Base-by-base conservation (phyloP, 2,113 vertebrate species). In the Galbula dea region DNA sequence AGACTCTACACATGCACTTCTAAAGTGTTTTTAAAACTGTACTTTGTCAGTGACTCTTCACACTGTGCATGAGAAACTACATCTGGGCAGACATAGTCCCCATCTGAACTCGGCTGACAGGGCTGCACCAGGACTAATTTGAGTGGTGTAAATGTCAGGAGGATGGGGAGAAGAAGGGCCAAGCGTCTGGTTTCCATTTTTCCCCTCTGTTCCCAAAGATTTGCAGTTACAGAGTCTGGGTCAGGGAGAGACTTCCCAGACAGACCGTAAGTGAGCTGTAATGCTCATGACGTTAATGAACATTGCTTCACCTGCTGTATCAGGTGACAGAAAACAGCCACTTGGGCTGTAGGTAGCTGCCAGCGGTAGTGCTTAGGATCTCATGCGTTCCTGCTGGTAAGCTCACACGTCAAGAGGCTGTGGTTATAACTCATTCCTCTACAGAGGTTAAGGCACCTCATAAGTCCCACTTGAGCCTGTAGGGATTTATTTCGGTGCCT, bases 401-500 rank as follows among this genome's bases (percentile, higher is more conserved):
- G 49, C 71, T 61, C 59, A 46, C 37, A 0, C 2, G 7, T 78
- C 90, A 55, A 26, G 91, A 94, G 49, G 55, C 78, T 85, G 67
- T 3, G 77, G 81, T 54, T 41, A 83, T 17, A 84, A 26, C 46
- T 91, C 91, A 57, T 92, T 93, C 72, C 78, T 80, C 73, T 43
- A 26, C 39, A 49, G 89, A 59, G 89, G 94, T 94, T 85, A 93
- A 95, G 89, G 82, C 91, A 94, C 91, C 89, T 67, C 87, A 39
- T 69, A 86, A 94, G 91, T 94, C 87, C 78, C 75, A 45, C 91
- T 87, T 89, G 91, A 95, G 91, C 91, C 78, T 55, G 57, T 83
- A 80, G 84, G 72, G 95, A 90, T 96, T 96, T 88, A 83, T 96
- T 91, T 95, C 3, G 7, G 46, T 77, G 84, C 89, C 93, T 96